phyloP scores from a whole-genome alignment of 2,113 vertebrate genomes.

The Hystrix brachyura region DNA sequence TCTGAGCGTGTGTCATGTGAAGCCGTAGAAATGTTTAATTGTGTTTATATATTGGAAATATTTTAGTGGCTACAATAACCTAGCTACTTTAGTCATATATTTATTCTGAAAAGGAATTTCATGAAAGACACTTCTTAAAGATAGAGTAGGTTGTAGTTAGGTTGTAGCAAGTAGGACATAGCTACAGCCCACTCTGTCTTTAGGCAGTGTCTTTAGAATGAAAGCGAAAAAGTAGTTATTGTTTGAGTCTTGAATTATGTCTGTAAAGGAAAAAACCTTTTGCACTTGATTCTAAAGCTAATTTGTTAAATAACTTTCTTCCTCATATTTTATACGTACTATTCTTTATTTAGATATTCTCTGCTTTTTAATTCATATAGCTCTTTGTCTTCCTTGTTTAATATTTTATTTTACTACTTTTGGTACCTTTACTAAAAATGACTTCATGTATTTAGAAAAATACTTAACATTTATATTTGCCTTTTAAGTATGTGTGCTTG shows the following conservation, averaged over 20 bases:
- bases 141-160: neutral
- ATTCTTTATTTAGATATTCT: neutral
- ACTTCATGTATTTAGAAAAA: conserved; percentile 31
- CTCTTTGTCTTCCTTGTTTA: conserved; percentile 27
- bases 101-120: conserved; percentile 49
- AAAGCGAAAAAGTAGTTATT: conserved; percentile 20
- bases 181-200: neutral
- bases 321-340: neutral
- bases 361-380: conserved; percentile 37
- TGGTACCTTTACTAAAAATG: conserved; percentile 21
- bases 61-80: neutral
- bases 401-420: conserved; percentile 36
- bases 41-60: conserved; percentile 31
- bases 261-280: conserved; percentile 26
- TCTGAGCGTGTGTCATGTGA: neutral
- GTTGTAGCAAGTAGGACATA: neutral
- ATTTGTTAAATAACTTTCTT: conserved; percentile 40
- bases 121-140: neutral
- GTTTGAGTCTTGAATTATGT: conserved; percentile 44
- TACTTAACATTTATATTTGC: neutral
- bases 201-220: conserved; percentile 6
- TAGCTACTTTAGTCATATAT: neutral
- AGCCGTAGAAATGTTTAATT: neutral
- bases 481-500: conserved; percentile 30
- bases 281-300: neutral